These are phyloP conservation scores for Eulemur coronatus DNA, from an alignment of 2,797 vertebrate genomes.

Conservation along the genomic window DNA sequence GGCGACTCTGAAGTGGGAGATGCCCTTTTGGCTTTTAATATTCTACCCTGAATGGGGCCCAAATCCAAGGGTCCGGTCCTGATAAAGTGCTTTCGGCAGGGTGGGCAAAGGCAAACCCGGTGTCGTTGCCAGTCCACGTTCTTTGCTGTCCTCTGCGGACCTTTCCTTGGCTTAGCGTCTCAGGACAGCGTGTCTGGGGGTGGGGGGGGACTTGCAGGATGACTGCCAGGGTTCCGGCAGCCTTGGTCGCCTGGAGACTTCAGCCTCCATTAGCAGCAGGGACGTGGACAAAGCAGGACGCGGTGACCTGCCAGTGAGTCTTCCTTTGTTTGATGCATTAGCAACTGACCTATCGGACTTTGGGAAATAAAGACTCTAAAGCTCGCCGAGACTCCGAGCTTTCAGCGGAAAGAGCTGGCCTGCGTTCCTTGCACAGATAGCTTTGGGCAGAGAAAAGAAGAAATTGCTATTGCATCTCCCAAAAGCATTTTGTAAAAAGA, in stretches of 20 bases:
- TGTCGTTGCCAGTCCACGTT: neutral
- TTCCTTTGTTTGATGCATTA: conserved; percentile 63
- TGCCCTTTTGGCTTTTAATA: neutral
- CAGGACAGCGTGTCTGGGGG: neutral
- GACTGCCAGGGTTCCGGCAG: fast-evolving
- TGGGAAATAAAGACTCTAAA: neutral
- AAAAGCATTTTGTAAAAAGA: neutral
- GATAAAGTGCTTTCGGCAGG: neutral
- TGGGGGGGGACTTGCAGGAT: fast-evolving
- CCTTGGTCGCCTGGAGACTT: neutral
- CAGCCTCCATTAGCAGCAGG: conserved; percentile 9
- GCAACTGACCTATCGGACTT: neutral
- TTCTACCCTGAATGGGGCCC: neutral
- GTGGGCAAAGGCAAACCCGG: neutral
- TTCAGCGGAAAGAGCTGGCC: conserved; percentile 27
- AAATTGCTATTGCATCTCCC: neutral
- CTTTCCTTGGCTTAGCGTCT: neutral
- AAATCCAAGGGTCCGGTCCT: neutral
- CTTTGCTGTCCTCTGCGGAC: neutral
- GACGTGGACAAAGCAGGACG: fast-evolving
- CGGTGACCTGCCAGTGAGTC: neutral
- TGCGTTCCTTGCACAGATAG: neutral
- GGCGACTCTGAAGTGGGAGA: neutral
- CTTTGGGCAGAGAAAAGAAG: conserved; percentile 29
- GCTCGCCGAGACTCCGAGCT: neutral